These are phyloP conservation scores for Girardia tigrina DNA, from an alignment of 2,888 invertebrate species.

Conservation along the genomic window DNA sequence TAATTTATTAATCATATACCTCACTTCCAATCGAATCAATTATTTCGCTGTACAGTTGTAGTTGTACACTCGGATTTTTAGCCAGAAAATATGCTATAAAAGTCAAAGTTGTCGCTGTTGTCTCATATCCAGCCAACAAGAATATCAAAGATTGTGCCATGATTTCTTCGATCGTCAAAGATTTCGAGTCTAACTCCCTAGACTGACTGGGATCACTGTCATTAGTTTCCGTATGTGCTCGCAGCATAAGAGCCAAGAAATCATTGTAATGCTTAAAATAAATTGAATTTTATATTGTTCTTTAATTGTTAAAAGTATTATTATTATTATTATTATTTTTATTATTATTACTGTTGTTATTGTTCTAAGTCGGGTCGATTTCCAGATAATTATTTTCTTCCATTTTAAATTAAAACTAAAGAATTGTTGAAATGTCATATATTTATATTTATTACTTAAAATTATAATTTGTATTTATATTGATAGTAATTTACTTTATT, in stretches of 20 bases:
- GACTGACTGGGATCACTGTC: not conserved
- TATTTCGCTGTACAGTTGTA: not conserved
- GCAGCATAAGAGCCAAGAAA: conserved; percentile 1
- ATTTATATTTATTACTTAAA: no score
- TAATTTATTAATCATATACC: no score
- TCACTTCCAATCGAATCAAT: not conserved
- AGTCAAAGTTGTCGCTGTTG: not conserved
- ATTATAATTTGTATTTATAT: no score
- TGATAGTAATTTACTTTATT: no score
- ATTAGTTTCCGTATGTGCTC: not conserved
- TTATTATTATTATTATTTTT: no score
- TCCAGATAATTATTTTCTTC: no score
- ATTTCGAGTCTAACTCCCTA: not conserved
- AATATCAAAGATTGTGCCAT: conserved; percentile 23
- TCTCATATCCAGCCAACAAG: conserved; percentile 24
- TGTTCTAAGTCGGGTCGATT: no score
- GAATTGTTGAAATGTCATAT: no score
- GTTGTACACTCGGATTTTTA: not conserved
- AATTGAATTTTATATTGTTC: no score
- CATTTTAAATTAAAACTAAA: no score
- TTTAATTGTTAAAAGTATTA: no score
- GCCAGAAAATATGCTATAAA: not conserved
- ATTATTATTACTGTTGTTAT: no score
- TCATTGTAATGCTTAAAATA: not conserved
- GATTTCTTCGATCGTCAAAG: not conserved